Evolutionary conservation across 2,888 invertebrate species (phyloP).

Genomic region (Hofmannophila pseudospretella): DNA sequence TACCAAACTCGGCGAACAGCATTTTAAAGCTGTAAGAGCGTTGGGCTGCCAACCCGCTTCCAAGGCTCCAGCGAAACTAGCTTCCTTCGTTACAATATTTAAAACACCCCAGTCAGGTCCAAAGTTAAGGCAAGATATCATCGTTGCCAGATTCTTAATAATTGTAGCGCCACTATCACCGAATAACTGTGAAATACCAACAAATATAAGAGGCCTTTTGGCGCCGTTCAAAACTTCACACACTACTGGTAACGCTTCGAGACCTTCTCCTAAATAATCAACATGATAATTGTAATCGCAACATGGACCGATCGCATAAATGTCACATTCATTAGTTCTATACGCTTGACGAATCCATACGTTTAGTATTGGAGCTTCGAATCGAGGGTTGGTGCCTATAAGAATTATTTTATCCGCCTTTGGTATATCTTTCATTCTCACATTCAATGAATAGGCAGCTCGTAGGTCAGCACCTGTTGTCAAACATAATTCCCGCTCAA

Average conservation of each 20-base stretch:
- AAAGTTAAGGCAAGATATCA: constrained; percentile 18
- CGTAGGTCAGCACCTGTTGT: constrained; percentile 43
- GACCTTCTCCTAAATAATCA: constrained; percentile 38
- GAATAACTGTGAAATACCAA: constrained; percentile 41
- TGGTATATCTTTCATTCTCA: constrained; percentile 85
- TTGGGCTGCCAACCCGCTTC: constrained; percentile 96
- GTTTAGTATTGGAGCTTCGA: constrained; percentile 97
- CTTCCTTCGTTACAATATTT: constrained; percentile 94
- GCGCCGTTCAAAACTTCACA: constrained; percentile 26
- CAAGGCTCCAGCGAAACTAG: constrained; percentile 94
- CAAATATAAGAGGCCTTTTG: constrained; percentile 54
- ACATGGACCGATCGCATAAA: constrained; percentile 91
- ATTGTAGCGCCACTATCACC: constrained; percentile 14
- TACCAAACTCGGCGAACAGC: constrained; percentile 85
- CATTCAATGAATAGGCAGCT: constrained; percentile 53
- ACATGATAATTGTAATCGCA: constrained; percentile 91
- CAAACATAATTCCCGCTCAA: constrained; percentile 43
- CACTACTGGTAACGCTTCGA: constrained; percentile 25
- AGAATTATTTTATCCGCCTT: constrained; percentile 91
- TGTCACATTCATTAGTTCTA: constrained; percentile 90
- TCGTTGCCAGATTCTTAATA: constrained; percentile 30
- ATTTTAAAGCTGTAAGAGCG: constrained; percentile 71
- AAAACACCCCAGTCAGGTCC: constrained; percentile 74
- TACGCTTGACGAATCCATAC: constrained; percentile 95
- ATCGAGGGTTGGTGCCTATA: constrained; percentile 97